Evolutionary conservation across 2,888 invertebrate genomes (phyloP), one percentile per base, ranked within the genome.

Genomic region (Branchellion lobata): DNA sequence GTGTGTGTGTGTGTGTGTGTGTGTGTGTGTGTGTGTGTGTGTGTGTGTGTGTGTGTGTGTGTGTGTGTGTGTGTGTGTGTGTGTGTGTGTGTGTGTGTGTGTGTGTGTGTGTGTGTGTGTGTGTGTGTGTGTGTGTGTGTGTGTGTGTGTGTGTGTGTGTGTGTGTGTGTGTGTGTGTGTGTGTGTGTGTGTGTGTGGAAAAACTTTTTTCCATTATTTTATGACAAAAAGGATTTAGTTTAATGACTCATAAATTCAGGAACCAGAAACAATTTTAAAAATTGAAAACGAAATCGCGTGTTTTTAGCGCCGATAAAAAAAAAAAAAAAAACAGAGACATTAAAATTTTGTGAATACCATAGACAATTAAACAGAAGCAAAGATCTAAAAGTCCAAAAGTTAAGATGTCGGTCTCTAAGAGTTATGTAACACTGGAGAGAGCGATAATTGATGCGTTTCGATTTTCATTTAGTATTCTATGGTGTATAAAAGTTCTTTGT

Each of bases 101-200:
- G 47, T 74, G n/a, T 29, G 8, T 34, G 34, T 1, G 36, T 72
- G 72, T 36, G 36, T 72, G 34, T 72, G 24, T 72, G 36, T 72
- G 36, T 72, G 72, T 72, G 36, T 74, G 27, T 51, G 47, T 74
- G 27, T 29, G 0, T 73, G 47, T 73, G 1, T 73, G 34, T 40
- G 29, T 73, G 33, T 29, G 29, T 51, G n/a, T 73, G 27, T 65
- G 27, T 65, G 27, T 65, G 8, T 65, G 27, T 24, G 11, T 65
- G 18, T 40, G 14, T 40, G 40, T 40, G 40, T 40, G 40, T 40
- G 14, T 40, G 40, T 40, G 40, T 40, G 40, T 8, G 40, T 40
- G 40, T 40, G 14, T 14, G 40, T 40, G 40, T 40, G 40, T 14
- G 14, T 40, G 14, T 8, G 40, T 40, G 8, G n/a, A n/a, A n/a